These are phyloP conservation scores for Mus pahari DNA, from an alignment of 2,113 vertebrate species.

Conservation along the genomic window DNA sequence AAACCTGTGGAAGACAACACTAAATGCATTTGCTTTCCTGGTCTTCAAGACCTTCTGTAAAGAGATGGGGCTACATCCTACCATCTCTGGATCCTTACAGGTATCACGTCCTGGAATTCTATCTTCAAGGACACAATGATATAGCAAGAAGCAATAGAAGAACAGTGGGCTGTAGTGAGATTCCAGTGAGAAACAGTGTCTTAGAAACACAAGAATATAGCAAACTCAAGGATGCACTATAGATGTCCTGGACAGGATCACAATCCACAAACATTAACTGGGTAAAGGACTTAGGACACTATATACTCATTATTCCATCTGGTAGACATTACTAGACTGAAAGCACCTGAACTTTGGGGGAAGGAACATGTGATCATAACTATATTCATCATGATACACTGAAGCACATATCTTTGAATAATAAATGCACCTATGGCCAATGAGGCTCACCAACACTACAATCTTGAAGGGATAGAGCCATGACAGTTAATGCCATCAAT, in stretches of 20 bases:
- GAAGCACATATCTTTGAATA: not conserved
- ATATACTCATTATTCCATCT: not conserved
- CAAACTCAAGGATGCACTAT: not conserved
- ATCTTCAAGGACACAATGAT: not conserved
- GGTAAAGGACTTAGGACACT: not conserved
- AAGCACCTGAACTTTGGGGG: not conserved
- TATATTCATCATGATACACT: not conserved
- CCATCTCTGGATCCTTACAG: not conserved
- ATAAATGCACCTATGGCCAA: accelerated
- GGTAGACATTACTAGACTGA: not conserved
- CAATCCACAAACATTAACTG: not conserved
- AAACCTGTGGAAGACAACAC: not conserved
- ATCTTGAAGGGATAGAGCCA: not conserved
- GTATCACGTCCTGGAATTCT: not conserved
- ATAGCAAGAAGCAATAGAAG: not conserved
- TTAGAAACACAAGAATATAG: not conserved
- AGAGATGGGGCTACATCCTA: not conserved
- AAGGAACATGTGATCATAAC: too few species aligned
- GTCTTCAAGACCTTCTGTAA: not conserved
- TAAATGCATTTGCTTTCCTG: not conserved
- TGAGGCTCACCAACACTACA: not conserved
- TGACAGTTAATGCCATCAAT: not conserved
- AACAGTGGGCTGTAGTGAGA: not conserved
- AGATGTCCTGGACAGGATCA: not conserved
- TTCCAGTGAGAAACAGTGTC: not conserved